Evolutionary conservation across 2,888 invertebrate species (phyloP), one percentile per base, ranked within the genome.

Genomic region (Sphaerophoria taeniata): DNA sequence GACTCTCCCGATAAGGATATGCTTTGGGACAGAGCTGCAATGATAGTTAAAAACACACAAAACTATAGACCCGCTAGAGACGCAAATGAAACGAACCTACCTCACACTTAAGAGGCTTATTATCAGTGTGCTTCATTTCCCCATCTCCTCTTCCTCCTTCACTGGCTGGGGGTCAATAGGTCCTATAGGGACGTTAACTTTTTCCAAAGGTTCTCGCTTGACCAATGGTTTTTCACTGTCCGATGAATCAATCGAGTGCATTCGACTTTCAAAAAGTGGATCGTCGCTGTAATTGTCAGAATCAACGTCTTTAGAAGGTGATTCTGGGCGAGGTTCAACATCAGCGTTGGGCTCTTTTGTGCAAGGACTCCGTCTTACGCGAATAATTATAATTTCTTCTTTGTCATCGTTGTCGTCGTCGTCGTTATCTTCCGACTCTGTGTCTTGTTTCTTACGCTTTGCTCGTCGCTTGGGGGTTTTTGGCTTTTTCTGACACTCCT

Each of bases 1-100:
- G 89, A 87, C 93, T 93, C 87, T 93, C 93, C 34, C 93, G 90
- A 87, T 93, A 93, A 0, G 93, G 92, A 89, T 93, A 93, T 31
- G 92, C 90, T 87, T 92, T 92, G 6, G 91, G 89, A 71, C 92
- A 92, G 2, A 90, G 89, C 91, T 91, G 74, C n/a, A 88, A 61
- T 2, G 6, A 6, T 9, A 53, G n/a, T n/a, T n/a, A n/a, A n/a
- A n/a, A n/a, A n/a, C n/a, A n/a, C 7, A 39, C 4, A 39, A 9
- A 67, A 24, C 24, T 12, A 16, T 16, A 1, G 6, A 7, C 14
- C 14, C 12, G 14, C n/a, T 16, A 14, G 14, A 14, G 7, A 31
- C 12, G 14, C 34, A 2, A 11, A 12, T n/a, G 51, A 63, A 63
- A 88, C 12, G 4, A 43, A 43, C 90, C 89, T 87, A 92, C 92